These are phyloP conservation scores for Syrphus vitripennis DNA, from an alignment of 2,888 invertebrate genomes.

Conservation along the genomic window DNA sequence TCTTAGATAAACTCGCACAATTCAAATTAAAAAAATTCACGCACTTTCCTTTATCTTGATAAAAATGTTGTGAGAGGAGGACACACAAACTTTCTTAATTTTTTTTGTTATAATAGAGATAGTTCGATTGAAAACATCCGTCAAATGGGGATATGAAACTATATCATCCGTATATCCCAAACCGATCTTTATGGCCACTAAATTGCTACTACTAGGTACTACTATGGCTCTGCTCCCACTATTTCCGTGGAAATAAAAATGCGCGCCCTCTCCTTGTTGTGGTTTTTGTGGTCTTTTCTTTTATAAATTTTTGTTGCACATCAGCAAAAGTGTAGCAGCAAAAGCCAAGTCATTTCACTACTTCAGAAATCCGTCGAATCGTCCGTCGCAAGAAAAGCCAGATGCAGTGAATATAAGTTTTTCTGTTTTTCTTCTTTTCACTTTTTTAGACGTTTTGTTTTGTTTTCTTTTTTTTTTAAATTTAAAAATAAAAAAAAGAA, in stretches of 20 bases:
- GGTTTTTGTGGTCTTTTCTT: neutral
- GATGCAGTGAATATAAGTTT: conserved; percentile 48
- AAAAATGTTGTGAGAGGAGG: neutral
- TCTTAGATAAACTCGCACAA: neutral
- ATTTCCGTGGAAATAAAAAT: conserved; percentile 61
- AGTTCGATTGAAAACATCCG: conserved; percentile 44
- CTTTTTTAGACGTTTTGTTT: conserved; percentile 23
- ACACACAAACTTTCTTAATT: conserved; percentile 16
- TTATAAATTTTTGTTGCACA: conserved; percentile 31
- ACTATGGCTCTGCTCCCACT: conserved; percentile 35
- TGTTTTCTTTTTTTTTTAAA: conserved; percentile 34
- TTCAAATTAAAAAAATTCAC: neutral
- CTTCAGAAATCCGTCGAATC: neutral
- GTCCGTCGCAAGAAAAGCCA: conserved; percentile 45
- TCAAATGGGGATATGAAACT: conserved; percentile 28
- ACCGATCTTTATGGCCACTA: conserved; percentile 71
- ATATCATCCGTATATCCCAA: conserved; percentile 36
- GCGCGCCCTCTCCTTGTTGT: conserved; percentile 45
- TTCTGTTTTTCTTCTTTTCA: conserved; percentile 27
- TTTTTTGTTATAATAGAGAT: neutral
- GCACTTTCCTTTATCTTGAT: conserved; percentile 5
- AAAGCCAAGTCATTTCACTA: conserved; percentile 51
- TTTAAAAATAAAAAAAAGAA: conserved; percentile 47
- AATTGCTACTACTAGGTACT: conserved; percentile 54
- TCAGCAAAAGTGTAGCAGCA: neutral